Percentiles rank a stretch among this genome's conserved stretches.
Evolutionary conservation across 2,888 invertebrate species (phyloP).

Genomic region (Lasius fuliginosus): DNA sequence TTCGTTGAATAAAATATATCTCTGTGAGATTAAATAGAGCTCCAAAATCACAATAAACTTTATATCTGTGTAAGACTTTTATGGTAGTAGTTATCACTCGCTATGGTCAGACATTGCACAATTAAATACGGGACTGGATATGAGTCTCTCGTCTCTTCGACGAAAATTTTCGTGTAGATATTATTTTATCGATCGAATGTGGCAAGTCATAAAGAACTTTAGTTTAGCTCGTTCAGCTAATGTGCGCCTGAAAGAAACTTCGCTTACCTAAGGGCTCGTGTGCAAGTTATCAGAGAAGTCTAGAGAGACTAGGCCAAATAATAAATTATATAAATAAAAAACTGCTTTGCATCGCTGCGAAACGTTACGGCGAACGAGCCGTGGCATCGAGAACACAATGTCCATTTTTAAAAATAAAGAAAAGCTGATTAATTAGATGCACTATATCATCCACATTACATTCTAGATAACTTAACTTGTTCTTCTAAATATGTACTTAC

Average conservation of each 20-base stretch:
- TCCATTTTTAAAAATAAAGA: slow-evolving; percentile 5
- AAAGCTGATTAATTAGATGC: slow-evolving; percentile 37
- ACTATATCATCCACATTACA: background rate
- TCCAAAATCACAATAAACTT: background rate
- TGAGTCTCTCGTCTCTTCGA: slow-evolving; percentile 3
- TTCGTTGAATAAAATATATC: background rate
- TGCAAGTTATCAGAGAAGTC: slow-evolving; percentile 75
- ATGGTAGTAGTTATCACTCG: background rate
- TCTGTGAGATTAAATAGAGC: background rate
- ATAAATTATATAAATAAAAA: slow-evolving; percentile 80
- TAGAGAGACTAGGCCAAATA: slow-evolving; percentile 55
- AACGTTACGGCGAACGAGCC: slow-evolving; percentile 25
- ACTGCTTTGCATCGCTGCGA: slow-evolving; percentile 69
- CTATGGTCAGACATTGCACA: slow-evolving; percentile 12
- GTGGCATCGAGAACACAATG: slow-evolving; percentile 12
- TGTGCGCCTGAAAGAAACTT: slow-evolving; percentile 59
- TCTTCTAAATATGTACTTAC: background rate
- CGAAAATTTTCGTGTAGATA: slow-evolving; percentile 40
- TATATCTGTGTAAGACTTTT: background rate
- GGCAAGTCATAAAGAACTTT: slow-evolving; percentile 24
- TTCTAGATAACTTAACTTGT: slow-evolving; percentile 6
- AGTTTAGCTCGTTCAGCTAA: slow-evolving; percentile 60
- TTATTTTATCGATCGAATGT: slow-evolving; percentile 36
- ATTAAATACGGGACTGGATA: background rate
- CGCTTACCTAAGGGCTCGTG: slow-evolving; percentile 73